These are phyloP conservation scores for Erebia aethiops DNA, from an alignment of 2,888 invertebrate species.

Conservation along the genomic window DNA sequence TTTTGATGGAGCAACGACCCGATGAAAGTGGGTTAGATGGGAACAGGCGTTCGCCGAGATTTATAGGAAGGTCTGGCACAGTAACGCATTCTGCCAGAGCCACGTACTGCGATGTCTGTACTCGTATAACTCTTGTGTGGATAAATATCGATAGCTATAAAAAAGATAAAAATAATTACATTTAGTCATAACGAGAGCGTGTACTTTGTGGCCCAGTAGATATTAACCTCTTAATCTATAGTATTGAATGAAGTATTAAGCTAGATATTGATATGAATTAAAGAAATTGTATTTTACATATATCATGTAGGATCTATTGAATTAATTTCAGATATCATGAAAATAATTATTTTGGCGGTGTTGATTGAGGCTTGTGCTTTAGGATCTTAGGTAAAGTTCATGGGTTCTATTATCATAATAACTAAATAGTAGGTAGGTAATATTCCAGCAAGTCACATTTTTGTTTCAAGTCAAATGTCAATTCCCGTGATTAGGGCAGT, in stretches of 20 bases:
- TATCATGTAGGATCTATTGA: too few relatives aligned
- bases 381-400: not conserved
- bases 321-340: not conserved
- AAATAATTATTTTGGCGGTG: too few relatives aligned
- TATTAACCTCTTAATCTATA: conserved; percentile 10
- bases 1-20: conserved; percentile 61
- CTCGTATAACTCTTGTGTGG: conserved; percentile 36
- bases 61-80: conserved; percentile 63
- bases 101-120: conserved; percentile 45
- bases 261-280: not conserved
- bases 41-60: conserved; percentile 52
- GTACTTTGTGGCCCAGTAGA: conserved; percentile 5
- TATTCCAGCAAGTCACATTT: conserved; percentile 13
- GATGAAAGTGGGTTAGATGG: conserved; percentile 60
- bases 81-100: conserved; percentile 55
- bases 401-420: not conserved
- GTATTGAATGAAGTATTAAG: not conserved
- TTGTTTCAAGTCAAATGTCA: conserved; percentile 41
- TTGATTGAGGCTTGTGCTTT: too few relatives aligned
- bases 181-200: conserved; percentile 32
- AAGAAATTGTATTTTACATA: not conserved
- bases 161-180: conserved; percentile 42
- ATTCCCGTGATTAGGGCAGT: conserved; percentile 42
- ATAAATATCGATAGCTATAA: conserved; percentile 42
- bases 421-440: not conserved